These are phyloP conservation scores for Pundamilia nyererei DNA, from an alignment of 2,113 vertebrate genomes.

Conservation along the genomic window DNA sequence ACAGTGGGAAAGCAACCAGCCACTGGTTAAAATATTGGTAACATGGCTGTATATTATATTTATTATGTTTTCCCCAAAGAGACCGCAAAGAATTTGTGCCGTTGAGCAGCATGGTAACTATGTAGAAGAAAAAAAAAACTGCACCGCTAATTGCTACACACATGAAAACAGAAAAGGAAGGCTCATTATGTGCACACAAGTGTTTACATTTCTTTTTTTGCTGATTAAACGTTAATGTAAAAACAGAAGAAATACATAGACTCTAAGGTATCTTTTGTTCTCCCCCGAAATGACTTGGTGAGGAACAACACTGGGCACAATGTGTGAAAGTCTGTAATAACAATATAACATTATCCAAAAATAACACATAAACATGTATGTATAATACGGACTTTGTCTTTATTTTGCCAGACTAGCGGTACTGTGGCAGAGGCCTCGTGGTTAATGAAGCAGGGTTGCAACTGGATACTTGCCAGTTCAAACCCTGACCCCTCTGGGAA, in stretches of 20 bases:
- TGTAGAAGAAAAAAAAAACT: background rate
- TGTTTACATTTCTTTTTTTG: background rate
- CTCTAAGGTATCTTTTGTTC: background rate
- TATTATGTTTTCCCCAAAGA: background rate
- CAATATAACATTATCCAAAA: background rate
- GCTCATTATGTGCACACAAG: background rate
- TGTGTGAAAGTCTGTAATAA: background rate
- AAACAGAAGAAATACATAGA: background rate
- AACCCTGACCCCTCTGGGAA: constrained; percentile 40
- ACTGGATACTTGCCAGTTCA: constrained; percentile 39
- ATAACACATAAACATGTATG: background rate
- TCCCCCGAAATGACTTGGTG: background rate
- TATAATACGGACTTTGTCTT: background rate
- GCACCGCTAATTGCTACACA: constrained; percentile 1
- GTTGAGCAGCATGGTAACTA: background rate
- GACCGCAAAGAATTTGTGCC: background rate
- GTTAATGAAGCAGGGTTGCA: constrained; percentile 32
- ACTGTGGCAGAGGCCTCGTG: constrained; percentile 18
- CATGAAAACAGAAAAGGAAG: background rate
- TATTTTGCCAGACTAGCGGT: background rate
- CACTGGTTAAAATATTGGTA: background rate
- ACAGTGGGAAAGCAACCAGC: background rate
- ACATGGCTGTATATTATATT: background rate
- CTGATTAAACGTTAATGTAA: background rate
- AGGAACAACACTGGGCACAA: background rate